Base-by-base conservation (phyloP, 1,140 invertebrate species). In the Pseudachorutes palmiensis region DNA sequence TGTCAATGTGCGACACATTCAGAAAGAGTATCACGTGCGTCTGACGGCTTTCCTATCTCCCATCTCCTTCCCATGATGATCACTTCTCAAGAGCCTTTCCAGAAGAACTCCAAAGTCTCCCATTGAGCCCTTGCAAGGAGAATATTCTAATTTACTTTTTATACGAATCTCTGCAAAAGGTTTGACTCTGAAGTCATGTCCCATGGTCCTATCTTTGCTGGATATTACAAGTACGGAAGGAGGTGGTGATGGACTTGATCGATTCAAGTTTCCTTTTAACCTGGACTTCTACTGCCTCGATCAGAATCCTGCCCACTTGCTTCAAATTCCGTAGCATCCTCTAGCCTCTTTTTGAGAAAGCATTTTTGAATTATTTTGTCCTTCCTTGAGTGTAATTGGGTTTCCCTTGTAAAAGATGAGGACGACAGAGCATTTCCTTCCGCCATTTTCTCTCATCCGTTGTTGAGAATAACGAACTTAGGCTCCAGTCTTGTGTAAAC, bases 71-170 rank as follows among this genome's bases (percentile, higher is more conserved):
- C 36, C 36, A n/a, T n/a, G 5, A 41, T 55, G 51, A 55, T 55
- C 51, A 55, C 3, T 55, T 26, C 24, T 55, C 9, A 55, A 55
- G 51, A 55, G 51, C 51, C 24, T 55, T 55, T 16, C 51, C 36
- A 45, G 51, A 26, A 55, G 3, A 14, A 14, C 24, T 55, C 51
- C 24, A 14, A 5, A 55, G 51, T 26, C 12, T 5, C 24, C 12
- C 12, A 26, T 14, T 26, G 3, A 26, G 24, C 12, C 5, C 51
- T 5, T 55, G 51, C 51, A n/a, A 14, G 12, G 12, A 55, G 51
- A 55, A 55, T 55, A 55, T 55, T 55, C 51, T 55, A 55, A 55
- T 55, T 55, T 55, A 55, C 51, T 55, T 55, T 55, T 26, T 26
- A n/a, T n/a, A n/a, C n/a, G n/a, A n/a, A n/a, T 45, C 19, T 45